Conservation (phyloP, 2,113 vertebrate genomes). For the Fulica atra region DNA sequence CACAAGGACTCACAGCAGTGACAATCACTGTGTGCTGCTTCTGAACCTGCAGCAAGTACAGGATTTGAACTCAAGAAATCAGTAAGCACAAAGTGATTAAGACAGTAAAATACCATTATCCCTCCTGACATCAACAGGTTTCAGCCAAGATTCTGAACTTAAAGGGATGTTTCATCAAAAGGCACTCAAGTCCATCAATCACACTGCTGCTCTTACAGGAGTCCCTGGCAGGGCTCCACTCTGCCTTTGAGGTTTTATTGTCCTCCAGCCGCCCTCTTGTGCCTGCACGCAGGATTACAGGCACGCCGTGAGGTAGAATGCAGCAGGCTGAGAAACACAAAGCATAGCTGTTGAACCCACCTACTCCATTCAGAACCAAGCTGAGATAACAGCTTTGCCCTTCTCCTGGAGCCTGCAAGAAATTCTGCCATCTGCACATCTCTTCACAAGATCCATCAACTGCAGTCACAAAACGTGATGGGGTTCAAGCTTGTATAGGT, state of each 20-base stretch:
- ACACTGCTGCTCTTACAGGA: not conserved
- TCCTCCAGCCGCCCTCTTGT: not conserved
- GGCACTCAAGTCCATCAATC: not conserved
- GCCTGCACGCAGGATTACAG: not conserved
- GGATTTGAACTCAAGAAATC: not conserved
- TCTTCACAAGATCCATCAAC: not conserved
- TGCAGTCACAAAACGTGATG: not conserved
- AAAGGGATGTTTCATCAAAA: not conserved
- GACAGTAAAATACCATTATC: not conserved
- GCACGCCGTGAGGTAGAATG: not conserved
- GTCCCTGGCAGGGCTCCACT: not conserved
- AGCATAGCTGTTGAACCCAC: no score
- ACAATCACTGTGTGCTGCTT: not conserved
- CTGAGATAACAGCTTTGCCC: not conserved
- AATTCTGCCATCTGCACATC: not conserved
- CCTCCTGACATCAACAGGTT: not conserved
- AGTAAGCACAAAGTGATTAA: not conserved
- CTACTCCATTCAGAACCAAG: not conserved
- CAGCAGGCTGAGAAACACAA: rapidly evolving
- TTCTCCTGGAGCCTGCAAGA: not conserved
- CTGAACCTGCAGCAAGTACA: not conserved
- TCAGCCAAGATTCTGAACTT: not conserved
- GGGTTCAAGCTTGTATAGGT: rapidly evolving
- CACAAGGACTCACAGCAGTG: not conserved
- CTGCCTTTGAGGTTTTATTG: not conserved